A percentile compares a stretch with the other conserved stretches of the same genome.
These are phyloP conservation scores for Eucidaris tribuloides DNA, from an alignment of 35 echinoderm and acorn worm species.

Conservation along the genomic window DNA sequence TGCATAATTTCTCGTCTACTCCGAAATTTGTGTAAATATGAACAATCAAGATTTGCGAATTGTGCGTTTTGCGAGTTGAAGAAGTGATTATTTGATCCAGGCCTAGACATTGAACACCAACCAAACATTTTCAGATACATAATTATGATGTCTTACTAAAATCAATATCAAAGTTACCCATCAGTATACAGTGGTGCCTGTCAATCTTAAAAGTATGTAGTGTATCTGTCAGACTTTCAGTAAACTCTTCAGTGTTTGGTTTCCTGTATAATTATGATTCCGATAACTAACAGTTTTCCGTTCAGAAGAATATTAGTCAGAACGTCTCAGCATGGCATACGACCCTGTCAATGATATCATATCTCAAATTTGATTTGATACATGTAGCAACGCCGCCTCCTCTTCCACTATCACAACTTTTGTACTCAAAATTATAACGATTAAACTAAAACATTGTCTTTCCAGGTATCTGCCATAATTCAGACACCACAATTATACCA, in stretches of 20 bases:
- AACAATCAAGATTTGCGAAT: no score
- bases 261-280: background rate
- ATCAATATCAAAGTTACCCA: no score
- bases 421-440: background rate
- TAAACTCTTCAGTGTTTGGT: background rate
- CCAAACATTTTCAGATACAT: no score
- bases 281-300: background rate
- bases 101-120: no score
- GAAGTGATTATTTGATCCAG: no score
- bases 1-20: no score
- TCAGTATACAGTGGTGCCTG: background rate
- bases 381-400: background rate
- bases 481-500: background rate
- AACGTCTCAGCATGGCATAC: background rate
- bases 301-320: no score
- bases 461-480: background rate
- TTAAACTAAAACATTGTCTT: background rate
- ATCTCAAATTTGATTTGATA: background rate
- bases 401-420: background rate
- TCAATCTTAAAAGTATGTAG: background rate
- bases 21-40: no score
- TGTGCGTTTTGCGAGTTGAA: no score
- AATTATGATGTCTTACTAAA: no score
- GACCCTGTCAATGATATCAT: background rate
- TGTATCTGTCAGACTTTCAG: background rate